A percentile compares a stretch with the other conserved stretches of the same genome.
These are phyloP conservation scores for Drosophila tropicalis DNA, from an alignment of 1,140 invertebrate genomes.

Conservation along the genomic window DNA sequence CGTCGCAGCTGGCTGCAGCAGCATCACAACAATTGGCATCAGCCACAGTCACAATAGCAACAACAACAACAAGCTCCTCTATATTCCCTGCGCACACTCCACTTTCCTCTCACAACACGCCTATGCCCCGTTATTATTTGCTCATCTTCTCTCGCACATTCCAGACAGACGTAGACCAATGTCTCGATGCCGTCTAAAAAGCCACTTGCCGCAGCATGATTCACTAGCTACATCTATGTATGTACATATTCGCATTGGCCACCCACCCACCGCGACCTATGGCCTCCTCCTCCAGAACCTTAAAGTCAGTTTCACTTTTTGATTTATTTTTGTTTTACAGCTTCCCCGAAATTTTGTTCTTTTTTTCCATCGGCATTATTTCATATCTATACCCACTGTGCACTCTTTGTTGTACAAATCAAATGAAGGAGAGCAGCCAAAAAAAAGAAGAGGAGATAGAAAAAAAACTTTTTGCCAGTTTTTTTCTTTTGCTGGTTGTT, in stretches of 20 bases:
- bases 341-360: background rate
- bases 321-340: no score
- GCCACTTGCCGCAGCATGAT: conserved; percentile 14
- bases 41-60: conserved; percentile 27
- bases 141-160: conserved; percentile 41
- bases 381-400: background rate
- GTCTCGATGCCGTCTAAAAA: background rate
- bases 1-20: conserved; percentile 55
- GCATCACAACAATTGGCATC: no score
- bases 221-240: background rate
- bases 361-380: background rate
- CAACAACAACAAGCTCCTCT: conserved; percentile 15
- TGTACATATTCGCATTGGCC: no score
- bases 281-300: background rate
- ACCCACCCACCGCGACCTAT: background rate
- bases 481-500: background rate
- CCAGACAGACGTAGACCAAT: conserved; percentile 29
- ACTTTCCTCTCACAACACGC: background rate
- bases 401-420: conserved; percentile 25
- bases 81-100: conserved; percentile 32
- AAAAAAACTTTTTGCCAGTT: background rate
- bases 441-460: background rate
- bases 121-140: background rate
- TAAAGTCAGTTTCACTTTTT: no score
- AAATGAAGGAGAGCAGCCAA: conserved; percentile 23